Percentiles rank a stretch among this genome's conserved stretches.
Evolutionary conservation across 1,140 invertebrate species (phyloP).

Genomic region (Cephus cinctus): DNA sequence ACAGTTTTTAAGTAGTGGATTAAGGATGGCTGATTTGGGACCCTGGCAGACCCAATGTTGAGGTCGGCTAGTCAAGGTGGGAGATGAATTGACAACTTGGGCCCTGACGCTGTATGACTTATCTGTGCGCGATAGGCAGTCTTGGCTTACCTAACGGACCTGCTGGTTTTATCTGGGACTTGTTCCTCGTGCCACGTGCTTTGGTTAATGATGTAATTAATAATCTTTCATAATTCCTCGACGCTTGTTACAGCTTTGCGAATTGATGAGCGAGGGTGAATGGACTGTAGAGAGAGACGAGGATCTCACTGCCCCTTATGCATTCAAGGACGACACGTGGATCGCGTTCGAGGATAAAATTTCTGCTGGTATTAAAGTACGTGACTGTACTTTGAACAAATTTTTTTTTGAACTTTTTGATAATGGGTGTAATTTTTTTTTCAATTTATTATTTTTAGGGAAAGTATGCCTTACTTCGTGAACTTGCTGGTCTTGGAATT

Average conservation of each 20-base stretch:
- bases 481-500: conserved; percentile 58
- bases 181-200: too few relatives aligned
- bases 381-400: background rate
- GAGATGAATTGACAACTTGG: too few relatives aligned
- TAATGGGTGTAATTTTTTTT: conserved; percentile 1
- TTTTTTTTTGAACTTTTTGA: conserved; percentile 5
- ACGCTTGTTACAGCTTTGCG: conserved; percentile 61
- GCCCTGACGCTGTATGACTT: too few relatives aligned
- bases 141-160: too few relatives aligned
- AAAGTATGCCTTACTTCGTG: conserved; percentile 61
- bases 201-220: background rate
- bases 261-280: conserved; percentile 59
- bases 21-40: background rate
- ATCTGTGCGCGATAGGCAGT: too few relatives aligned
- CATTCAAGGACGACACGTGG: conserved; percentile 72
- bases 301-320: conserved; percentile 76
- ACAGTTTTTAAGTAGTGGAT: too few relatives aligned
- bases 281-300: conserved; percentile 80
- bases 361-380: conserved; percentile 71
- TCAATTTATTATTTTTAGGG: conserved; percentile 44
- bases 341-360: conserved; percentile 75
- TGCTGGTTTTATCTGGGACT: too few relatives aligned
- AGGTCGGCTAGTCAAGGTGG: background rate
- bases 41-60: background rate
- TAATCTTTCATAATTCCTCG: background rate